Base-by-base conservation (phyloP, 2,888 invertebrate genomes). In the Phasia obesa region DNA sequence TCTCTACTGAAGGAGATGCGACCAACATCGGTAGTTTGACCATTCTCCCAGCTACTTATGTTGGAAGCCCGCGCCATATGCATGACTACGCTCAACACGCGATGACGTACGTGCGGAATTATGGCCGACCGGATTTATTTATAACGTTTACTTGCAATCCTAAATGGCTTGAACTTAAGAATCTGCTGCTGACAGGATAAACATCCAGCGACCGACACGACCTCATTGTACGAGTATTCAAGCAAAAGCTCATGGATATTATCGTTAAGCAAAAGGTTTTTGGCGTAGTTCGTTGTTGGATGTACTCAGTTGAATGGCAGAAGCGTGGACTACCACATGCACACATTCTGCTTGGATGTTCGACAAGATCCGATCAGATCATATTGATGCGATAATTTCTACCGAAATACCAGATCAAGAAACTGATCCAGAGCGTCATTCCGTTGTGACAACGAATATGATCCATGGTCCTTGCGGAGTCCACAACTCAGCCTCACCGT, bases 401-500 rank as follows among this genome's bases (percentile, higher is more conserved):
- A 73, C 83, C 15, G 81, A 84, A 53, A 75, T 89, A 82, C 87
- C 88, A 86, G 86, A 88, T 87, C 84, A 75, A 4, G 67, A 81
- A 44, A 83, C 25, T 19, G 70, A 77, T 73, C 77, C 77, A 31
- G 74, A 38, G 38, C 13, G 4, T 38, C 38, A 38, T 38, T 38
- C 38, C 38, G 38, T 38, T 38, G 85, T 89, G 57, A 85, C 49
- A 55, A 71, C 69, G 57, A 86, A 86, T 85, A 85, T 88, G 87
- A 87, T 89, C 53, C 89, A 90, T 62, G 70, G 77, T 17, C 44
- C 44, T 17, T 67, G 75, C 21, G 67, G 59, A 59, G 15, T 38
- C 15, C 35, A 86, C 9, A 90, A 90, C 76, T 69, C 59, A 7
- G 79, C 84, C 17, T 88, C 88, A 42, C 88, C 89, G 4, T 92